A percentile compares a stretch with the other conserved stretches of the same genome.
phyloP scores from a whole-genome alignment of 2,797 vertebrate genomes.

The Danio tinwini region DNA sequence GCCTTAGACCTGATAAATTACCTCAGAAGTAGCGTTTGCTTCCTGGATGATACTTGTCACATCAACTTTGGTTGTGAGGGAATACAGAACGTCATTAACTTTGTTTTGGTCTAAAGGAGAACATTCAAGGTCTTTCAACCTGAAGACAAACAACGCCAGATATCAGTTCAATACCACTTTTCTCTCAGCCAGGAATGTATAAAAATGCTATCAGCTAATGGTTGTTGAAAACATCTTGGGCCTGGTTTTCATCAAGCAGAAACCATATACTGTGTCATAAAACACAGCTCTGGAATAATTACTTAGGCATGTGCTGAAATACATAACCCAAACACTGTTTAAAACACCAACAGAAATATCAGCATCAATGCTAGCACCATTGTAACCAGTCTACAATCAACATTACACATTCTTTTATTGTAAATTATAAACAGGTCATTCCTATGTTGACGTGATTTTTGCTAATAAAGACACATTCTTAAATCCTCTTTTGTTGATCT shows the following conservation, averaged over 20 bases:
- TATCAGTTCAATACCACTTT: constrained; percentile 9
- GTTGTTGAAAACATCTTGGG: not conserved
- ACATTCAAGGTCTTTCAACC: constrained; percentile 81
- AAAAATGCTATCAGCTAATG: not conserved
- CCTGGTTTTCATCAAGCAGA: not conserved
- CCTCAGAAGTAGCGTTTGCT: constrained; percentile 81
- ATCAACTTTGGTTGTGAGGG: constrained; percentile 73
- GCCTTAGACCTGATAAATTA: constrained; percentile 62
- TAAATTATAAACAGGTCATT: not conserved
- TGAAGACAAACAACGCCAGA: constrained; percentile 63
- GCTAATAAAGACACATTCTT: too few relatives aligned
- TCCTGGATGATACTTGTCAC: constrained; percentile 81
- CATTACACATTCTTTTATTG: not conserved
- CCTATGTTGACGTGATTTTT: too few relatives aligned
- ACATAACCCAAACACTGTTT: not conserved
- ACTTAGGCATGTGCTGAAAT: not conserved
- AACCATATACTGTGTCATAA: not conserved
- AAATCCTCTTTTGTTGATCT: too few relatives aligned
- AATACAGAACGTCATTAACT: constrained; percentile 81
- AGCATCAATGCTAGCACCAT: not conserved
- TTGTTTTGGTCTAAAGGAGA: constrained; percentile 81
- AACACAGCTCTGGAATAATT: not conserved
- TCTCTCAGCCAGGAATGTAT: not conserved
- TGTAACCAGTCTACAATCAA: not conserved
- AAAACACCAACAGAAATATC: not conserved